These are phyloP conservation scores for Cerastoderma edule DNA, from an alignment of 2,888 invertebrate genomes.

Conservation along the genomic window DNA sequence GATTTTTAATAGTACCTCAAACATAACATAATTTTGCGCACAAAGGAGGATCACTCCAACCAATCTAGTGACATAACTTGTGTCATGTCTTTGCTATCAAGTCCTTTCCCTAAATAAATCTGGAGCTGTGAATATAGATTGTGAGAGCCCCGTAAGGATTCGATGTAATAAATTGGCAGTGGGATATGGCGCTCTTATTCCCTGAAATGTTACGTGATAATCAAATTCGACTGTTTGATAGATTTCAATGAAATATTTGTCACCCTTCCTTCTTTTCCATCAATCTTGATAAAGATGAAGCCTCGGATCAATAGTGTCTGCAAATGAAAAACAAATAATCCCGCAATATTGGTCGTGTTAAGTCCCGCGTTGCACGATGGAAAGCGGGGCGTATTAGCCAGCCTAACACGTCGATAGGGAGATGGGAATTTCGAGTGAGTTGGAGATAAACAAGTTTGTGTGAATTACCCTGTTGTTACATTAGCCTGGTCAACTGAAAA, in stretches of 20 bases:
- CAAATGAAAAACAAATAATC: conserved; percentile 57
- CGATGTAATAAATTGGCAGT: conserved; percentile 17
- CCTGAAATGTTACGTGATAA: conserved; percentile 37
- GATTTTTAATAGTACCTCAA: too few relatives aligned
- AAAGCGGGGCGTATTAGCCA: conserved; percentile 36
- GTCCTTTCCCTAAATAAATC: too few relatives aligned
- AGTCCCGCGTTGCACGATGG: conserved; percentile 33
- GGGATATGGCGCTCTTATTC: conserved; percentile 18
- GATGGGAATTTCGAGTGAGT: conserved; percentile 35
- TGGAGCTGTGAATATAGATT: too few relatives aligned
- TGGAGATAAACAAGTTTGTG: conserved; percentile 35
- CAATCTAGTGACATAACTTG: too few relatives aligned
- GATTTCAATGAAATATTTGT: conserved; percentile 52
- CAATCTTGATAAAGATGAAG: conserved; percentile 40
- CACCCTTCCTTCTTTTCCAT: conserved; percentile 39
- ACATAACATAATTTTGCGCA: too few relatives aligned
- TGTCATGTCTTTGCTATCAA: too few relatives aligned
- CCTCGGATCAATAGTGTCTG: conserved; percentile 42
- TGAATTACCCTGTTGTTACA: conserved; percentile 42
- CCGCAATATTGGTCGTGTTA: conserved; percentile 27
- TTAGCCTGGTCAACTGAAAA: too few relatives aligned
- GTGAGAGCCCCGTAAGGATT: not conserved
- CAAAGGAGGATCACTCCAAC: too few relatives aligned
- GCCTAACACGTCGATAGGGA: conserved; percentile 39
- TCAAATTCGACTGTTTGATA: conserved; percentile 47